Evolutionary conservation across 2,888 invertebrate genomes (phyloP), one percentile per base, ranked within the genome.

Genomic region (Temnothorax ravouxi): DNA sequence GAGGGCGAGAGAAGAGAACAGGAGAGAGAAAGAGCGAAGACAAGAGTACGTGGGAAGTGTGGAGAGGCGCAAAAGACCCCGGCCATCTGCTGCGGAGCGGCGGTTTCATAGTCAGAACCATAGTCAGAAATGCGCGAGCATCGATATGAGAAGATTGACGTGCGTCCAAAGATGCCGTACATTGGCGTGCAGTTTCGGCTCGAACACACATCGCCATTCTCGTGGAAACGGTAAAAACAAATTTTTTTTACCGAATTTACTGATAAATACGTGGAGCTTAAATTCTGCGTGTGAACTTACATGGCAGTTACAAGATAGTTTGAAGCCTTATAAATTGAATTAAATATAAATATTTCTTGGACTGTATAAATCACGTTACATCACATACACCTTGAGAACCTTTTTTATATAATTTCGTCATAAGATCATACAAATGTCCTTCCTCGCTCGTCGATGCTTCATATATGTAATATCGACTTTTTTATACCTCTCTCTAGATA

Each of bases 21-120:
- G 11, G 80, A 71, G 67, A 86, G 80, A 88, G 75, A 83, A 62
- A 77, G 66, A 80, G 84, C 56, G 15, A 61, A 64, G 79, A 83
- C 85, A 86, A 86, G 88, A 87, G 86, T 84, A 89, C 87, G 90
- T 89, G 90, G 91, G 87, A 87, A 91, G 91, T 81, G 86, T 87
- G 87, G 85, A 91, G 89, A 89, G 87, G 92, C 89, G 92, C 91
- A 91, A 91, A 90, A 91, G 92, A 89, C 89, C 91, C 79, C 89
- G 91, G 92, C 93, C 93, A 93, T 93, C 93, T 93, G 79, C 79
- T 72, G 92, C 91, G 85, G 89, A 67, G 18, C 54, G 41, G 25
- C 90, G 89, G 86, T 91, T 91, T 90, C 92, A 88, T 88, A 88
- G 89, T 87, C 88, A 88, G 86, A 88, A 89, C 89, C 91, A 88